phyloP scores from a whole-genome alignment of 2,888 invertebrate species.

The Sinopyrophorus schimmeli region DNA sequence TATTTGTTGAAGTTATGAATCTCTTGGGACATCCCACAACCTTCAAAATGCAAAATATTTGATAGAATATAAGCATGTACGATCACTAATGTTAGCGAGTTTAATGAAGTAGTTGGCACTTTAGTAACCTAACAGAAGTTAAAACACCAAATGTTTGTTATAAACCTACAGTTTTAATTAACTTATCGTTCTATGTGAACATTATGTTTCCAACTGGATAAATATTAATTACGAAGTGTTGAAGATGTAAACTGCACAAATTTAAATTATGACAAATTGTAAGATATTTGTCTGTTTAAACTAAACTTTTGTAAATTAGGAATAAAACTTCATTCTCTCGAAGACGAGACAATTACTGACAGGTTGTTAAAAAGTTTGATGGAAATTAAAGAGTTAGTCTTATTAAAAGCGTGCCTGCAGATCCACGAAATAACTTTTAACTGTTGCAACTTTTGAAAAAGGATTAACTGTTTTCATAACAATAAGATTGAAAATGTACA shows the following conservation, averaged over 20 bases:
- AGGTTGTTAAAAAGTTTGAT: conserved; percentile 13
- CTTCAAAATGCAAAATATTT: conserved; percentile 13
- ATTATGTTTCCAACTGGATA: neutral
- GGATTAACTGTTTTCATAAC: conserved; percentile 9
- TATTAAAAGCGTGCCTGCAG: conserved; percentile 7
- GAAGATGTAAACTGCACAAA: too few species aligned
- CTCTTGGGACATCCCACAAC: conserved; percentile 12
- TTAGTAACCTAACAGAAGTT: too few species aligned
- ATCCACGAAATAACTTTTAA: conserved; percentile 3
- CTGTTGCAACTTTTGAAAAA: too few species aligned
- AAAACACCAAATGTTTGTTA: conserved; percentile 22
- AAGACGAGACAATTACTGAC: neutral
- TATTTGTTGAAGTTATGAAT: conserved; percentile 20
- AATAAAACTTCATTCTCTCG: neutral
- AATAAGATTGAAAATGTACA: too few species aligned
- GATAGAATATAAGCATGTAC: conserved; percentile 11
- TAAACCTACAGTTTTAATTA: conserved; percentile 22
- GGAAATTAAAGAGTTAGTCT: conserved; percentile 6
- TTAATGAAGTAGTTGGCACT: conserved; percentile 11
- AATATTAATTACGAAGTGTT: conserved; percentile 1
- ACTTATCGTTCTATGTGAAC: conserved; percentile 11
- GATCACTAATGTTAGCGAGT: conserved; percentile 17
- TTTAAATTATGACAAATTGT: neutral
- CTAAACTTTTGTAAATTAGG: neutral
- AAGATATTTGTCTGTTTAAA: neutral